Evolutionary conservation across 2,113 vertebrate genomes (phyloP).

Genomic region (Junco hyemalis): DNA sequence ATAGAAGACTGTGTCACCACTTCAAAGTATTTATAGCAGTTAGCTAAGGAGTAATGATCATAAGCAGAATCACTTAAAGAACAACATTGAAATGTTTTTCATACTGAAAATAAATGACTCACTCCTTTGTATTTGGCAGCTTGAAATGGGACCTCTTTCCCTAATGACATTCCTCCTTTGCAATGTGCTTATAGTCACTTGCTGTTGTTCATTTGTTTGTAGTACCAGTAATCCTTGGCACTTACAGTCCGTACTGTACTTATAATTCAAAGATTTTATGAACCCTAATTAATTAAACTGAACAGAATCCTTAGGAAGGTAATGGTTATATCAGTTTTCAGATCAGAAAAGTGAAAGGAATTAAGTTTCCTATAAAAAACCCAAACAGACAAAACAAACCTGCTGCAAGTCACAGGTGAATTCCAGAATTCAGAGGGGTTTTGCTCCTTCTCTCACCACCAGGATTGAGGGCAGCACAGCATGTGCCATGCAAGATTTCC

Average conservation of each 20-base stretch:
- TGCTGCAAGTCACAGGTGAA: background rate
- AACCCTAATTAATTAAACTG: slow-evolving; percentile 9
- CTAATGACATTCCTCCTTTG: slow-evolving; percentile 62
- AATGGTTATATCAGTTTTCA: background rate
- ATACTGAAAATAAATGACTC: slow-evolving; percentile 65
- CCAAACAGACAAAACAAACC: background rate
- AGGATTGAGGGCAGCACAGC: background rate
- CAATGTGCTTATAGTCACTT: slow-evolving; percentile 19
- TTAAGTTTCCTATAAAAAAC: background rate
- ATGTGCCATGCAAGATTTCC: background rate
- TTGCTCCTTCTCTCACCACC: background rate
- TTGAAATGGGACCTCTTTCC: slow-evolving; percentile 63
- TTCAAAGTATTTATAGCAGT: slow-evolving; percentile 47
- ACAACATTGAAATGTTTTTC: slow-evolving; percentile 62
- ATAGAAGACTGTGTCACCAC: background rate
- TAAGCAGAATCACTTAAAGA: slow-evolving; percentile 59
- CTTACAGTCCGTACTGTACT: background rate
- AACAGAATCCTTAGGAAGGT: background rate
- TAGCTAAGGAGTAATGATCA: slow-evolving; percentile 52
- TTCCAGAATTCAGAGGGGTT: background rate
- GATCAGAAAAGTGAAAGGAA: background rate
- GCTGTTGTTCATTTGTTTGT: slow-evolving; percentile 44
- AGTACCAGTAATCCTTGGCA: slow-evolving; percentile 39
- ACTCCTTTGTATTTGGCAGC: slow-evolving; percentile 61
- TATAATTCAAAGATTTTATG: slow-evolving; percentile 20